Evolutionary conservation across 2,113 vertebrate species (phyloP).

Genomic region (Amphilophus citrinellus): DNA sequence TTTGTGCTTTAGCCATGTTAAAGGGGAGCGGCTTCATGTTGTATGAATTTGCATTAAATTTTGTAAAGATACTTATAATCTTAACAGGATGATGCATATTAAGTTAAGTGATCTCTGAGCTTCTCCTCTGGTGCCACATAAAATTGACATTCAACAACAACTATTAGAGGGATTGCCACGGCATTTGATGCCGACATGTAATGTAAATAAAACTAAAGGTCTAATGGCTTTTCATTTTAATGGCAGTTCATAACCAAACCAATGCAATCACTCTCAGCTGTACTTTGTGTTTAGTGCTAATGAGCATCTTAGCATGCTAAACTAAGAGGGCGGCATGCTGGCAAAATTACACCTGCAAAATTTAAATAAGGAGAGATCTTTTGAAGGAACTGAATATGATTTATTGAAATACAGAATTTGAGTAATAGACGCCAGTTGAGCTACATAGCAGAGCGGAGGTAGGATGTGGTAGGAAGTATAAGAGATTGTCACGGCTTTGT

Average conservation of each 20-base stretch:
- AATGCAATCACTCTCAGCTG: not conserved
- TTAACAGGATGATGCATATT: not conserved
- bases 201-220: not conserved
- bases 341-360: not conserved
- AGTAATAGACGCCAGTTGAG: not conserved
- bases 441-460: not conserved
- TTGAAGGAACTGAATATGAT: accelerated
- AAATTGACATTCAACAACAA: not conserved
- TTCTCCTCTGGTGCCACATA: not conserved
- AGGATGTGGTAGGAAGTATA: not conserved
- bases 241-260: not conserved
- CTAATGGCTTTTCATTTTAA: too few species aligned
- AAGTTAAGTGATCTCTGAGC: not conserved
- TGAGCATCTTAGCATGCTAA: not conserved
- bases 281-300: not conserved
- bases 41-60: not conserved
- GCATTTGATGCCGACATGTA: not conserved
- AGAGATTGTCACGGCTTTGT: not conserved
- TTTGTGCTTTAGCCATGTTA: not conserved
- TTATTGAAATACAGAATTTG: not conserved
- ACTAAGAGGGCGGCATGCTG: not conserved
- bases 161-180: not conserved
- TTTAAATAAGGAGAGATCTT: not conserved
- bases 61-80: not conserved
- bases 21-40: not conserved